Conservation (phyloP, 2,113 vertebrate genomes). For the Cololabis saira region DNA sequence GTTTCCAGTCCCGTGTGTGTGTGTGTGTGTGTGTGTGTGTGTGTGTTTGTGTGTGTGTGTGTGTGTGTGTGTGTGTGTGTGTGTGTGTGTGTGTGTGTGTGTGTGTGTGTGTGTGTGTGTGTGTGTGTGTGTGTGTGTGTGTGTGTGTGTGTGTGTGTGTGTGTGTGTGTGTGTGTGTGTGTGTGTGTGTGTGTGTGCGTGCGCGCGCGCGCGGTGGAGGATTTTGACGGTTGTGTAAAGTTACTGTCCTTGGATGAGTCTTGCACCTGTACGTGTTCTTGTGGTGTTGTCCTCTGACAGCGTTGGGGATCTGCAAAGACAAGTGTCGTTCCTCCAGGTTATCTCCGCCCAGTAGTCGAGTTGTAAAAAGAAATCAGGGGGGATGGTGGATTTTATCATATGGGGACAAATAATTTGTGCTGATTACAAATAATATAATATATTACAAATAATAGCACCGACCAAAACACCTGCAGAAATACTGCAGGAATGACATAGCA, state of each 20-base stretch:
- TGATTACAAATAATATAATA: no score
- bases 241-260: conserved; percentile 24
- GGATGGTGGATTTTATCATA: no score
- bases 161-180: conserved; percentile 55
- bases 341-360: no score
- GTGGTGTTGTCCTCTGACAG: not conserved
- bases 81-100: conserved; percentile 55
- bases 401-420: no score
- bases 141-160: conserved; percentile 10
- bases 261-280: conserved; percentile 19
- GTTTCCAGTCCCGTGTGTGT: conserved; percentile 70
- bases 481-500: no score
- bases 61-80: conserved; percentile 56
- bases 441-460: no score
- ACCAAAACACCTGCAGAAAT: no score
- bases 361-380: no score
- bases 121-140: conserved; percentile 53
- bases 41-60: conserved; percentile 27
- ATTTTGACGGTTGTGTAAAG: conserved; percentile 10
- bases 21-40: conserved; percentile 34
- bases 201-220: not conserved
- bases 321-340: not conserved
- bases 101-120: conserved; percentile 39
- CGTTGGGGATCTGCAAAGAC: conserved; percentile 2
- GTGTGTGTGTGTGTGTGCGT: conserved; percentile 50